Evolutionary conservation across 2,113 vertebrate species (phyloP).

Genomic region (Odontophorus gujanensis): DNA sequence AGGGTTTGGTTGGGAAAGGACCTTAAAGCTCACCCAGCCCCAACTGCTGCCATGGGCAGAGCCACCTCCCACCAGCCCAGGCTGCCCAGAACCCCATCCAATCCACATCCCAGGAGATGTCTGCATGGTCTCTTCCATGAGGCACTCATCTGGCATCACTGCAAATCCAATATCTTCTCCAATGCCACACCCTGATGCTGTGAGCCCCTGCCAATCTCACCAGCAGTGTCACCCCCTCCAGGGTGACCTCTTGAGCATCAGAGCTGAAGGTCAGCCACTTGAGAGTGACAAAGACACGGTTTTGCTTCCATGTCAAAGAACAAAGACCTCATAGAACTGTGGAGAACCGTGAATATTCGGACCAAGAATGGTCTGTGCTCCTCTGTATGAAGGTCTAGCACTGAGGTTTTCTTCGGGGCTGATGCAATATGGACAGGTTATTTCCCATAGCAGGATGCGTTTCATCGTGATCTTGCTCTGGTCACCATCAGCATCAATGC

Average conservation of each 20-base stretch:
- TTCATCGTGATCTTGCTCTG: not conserved
- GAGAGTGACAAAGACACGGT: not conserved
- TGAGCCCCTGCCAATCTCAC: not conserved
- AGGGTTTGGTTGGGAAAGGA: not conserved
- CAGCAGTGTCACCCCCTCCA: not conserved
- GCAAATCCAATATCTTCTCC: fast-evolving
- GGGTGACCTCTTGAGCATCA: not conserved
- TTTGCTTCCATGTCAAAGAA: not conserved
- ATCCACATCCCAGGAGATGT: not conserved
- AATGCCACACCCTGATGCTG: too few species aligned
- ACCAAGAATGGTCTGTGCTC: too few species aligned
- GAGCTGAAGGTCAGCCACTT: not conserved
- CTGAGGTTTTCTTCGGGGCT: not conserved
- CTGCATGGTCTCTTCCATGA: not conserved
- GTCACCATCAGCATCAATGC: not conserved
- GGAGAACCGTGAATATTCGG: not conserved
- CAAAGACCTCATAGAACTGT: not conserved
- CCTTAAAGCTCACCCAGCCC: not conserved
- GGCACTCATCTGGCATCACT: not conserved
- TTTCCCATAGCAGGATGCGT: not conserved
- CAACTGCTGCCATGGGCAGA: not conserved
- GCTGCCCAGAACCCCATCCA: not conserved
- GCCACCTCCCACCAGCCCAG: not conserved
- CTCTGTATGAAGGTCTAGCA: not conserved
- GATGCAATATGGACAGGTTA: not conserved